Evolutionary conservation across 1,140 invertebrate species (phyloP).

Genomic region (Anadara kagoshimensis): DNA sequence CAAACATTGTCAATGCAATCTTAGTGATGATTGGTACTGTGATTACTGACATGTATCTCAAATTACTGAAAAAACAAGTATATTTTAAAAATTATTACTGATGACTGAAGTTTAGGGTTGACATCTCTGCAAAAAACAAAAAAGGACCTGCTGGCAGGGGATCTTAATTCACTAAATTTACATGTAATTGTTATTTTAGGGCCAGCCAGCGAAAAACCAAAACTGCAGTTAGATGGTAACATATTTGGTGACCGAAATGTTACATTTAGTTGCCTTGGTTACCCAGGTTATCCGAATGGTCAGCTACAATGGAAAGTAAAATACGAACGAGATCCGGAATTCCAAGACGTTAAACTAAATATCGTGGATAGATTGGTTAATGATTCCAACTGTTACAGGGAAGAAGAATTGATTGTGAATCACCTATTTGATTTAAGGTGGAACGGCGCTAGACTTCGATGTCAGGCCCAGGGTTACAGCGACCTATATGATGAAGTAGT

Average conservation of each 20-base stretch:
- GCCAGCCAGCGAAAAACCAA: conserved; percentile 7
- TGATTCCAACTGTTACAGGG: conserved; percentile 9
- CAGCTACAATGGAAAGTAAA: conserved; percentile 22
- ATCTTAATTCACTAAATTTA: too few relatives aligned
- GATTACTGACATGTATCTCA: too few relatives aligned
- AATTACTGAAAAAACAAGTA: too few relatives aligned
- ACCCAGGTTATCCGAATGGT: conserved; percentile 26
- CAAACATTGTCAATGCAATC: too few relatives aligned
- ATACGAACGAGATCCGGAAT: not conserved
- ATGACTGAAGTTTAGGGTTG: too few relatives aligned
- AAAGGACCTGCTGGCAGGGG: too few relatives aligned
- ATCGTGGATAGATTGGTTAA: conserved; percentile 7
- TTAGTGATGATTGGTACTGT: too few relatives aligned
- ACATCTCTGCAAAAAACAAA: too few relatives aligned
- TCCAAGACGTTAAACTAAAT: conserved; percentile 16
- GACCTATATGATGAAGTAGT: conserved; percentile 17
- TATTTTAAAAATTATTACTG: too few relatives aligned
- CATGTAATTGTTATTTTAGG: conserved; percentile 4
- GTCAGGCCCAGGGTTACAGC: conserved; percentile 5
- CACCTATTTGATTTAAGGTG: conserved; percentile 12
- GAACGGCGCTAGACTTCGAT: conserved; percentile 27
- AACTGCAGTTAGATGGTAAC: conserved; percentile 15
- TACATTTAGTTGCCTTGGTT: conserved; percentile 16
- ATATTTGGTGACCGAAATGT: conserved; percentile 26
- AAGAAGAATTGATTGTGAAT: conserved; percentile 8